Evolutionary conservation across 35 echinoderm and acorn worm genomes (phyloP), one percentile per base, ranked within the genome.

Genomic region (Heliocidaris tuberculata): DNA sequence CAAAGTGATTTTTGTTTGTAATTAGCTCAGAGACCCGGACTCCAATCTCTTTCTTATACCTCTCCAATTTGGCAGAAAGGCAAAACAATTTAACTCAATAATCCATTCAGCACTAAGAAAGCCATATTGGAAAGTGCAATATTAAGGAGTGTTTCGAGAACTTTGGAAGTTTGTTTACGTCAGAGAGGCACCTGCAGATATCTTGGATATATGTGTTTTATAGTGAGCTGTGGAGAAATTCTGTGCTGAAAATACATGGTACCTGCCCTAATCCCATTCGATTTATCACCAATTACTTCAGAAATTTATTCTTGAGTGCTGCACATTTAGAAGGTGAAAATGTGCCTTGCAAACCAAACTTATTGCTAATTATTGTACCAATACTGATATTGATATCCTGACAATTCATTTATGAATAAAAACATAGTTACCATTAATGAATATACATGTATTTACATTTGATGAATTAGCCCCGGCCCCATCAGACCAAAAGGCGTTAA

Each of bases 1-100:
- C 90, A 92, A 92, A 92, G 90, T 92, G 90, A 92, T 92, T 92
- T 56, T 92, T 92, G 90, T 92, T 92, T 92, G 90, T 92, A 92
- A 92, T 92, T 92, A 92, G 42, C 90, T 92, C 90, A 30, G n/a
- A 92, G 47, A 48, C 47, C 31, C 86, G 31, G 86, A 9, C 47
- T 35, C 12, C 60, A 70, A 70, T 70, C 86, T 88, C 31, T 48
- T 35, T 48, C 86, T 21, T 13, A 32, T 88, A 17, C 31, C 86
- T 88, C 47, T 88, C 47, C 86, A 32, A 88, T 35, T 48, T 88
- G 31, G 86, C 90, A 92, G 90, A 92, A 56, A 92, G 49, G 49
- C 47, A 92, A 92, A 50, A 88, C 86, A 88, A 88, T 92, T 92
- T 30, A 92, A 92, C 90, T 92, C 90, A 56, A 92, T 92, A 92